Percentiles rank a stretch among this genome's conserved stretches.
Conservation (phyloP, 2,113 vertebrate genomes). For the Rhipidura dahli region DNA sequence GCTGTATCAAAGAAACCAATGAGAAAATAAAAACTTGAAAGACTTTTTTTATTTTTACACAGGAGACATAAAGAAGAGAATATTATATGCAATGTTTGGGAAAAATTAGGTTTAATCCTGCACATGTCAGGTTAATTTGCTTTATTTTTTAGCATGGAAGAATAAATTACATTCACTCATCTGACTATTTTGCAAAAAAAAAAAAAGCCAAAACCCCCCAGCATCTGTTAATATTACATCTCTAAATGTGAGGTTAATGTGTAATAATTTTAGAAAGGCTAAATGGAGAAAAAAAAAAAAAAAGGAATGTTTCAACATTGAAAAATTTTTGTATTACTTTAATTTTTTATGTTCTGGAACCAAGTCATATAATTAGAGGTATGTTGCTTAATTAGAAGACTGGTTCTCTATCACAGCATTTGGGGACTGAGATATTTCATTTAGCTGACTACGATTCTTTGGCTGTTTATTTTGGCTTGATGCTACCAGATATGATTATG, state of each 20-base stretch:
- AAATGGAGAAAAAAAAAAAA: not conserved
- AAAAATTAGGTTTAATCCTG: not conserved
- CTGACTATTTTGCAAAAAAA: not conserved
- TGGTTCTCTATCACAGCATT: not conserved
- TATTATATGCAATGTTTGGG: not conserved
- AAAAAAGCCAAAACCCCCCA: accelerated
- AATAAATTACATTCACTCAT: not conserved
- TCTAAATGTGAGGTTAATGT: not conserved
- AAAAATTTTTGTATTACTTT: not conserved
- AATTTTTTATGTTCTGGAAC: not conserved
- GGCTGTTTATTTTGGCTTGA: not conserved
- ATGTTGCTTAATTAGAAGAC: not conserved
- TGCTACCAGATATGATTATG: not conserved
- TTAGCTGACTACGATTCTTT: not conserved
- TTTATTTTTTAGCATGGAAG: not conserved
- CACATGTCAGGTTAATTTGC: not conserved
- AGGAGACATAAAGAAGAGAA: not conserved
- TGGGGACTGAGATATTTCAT: not conserved
- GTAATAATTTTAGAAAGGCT: not conserved
- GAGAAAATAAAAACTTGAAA: conserved; percentile 8
- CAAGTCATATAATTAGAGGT: not conserved
- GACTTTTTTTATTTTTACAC: not conserved
- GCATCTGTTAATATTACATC: not conserved
- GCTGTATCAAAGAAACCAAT: not conserved
- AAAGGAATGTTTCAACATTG: not conserved